Conservation (phyloP, 2,888 invertebrate species). For the Napeogenes inachia region DNA sequence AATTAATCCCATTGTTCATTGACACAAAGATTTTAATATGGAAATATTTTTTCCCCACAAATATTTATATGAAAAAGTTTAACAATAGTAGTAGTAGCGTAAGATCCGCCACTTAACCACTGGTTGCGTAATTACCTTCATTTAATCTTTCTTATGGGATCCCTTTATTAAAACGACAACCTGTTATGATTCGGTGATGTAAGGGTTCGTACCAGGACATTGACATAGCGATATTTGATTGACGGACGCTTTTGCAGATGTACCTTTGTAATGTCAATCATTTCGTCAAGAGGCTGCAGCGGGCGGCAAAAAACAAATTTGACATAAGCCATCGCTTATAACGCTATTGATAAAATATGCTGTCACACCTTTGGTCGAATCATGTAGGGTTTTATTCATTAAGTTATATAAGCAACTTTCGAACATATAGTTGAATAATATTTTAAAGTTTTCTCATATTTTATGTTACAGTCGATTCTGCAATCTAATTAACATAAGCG, state of each 20-base stretch:
- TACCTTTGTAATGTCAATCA: constrained; percentile 48
- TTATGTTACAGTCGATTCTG: constrained; percentile 17
- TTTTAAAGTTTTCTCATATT: not conserved
- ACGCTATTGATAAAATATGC: not conserved
- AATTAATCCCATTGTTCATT: constrained; percentile 1
- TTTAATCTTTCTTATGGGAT: constrained; percentile 19
- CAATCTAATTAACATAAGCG: constrained; percentile 26
- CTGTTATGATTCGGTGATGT: constrained; percentile 27
- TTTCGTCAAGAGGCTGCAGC: constrained; percentile 18
- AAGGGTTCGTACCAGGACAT: constrained; percentile 43
- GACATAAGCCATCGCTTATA: constrained; percentile 18
- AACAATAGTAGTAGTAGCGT: constrained; percentile 13
- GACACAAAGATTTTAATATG: not conserved
- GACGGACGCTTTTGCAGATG: constrained; percentile 35
- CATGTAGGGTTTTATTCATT: constrained; percentile 12
- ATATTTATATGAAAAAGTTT: constrained; percentile 9
- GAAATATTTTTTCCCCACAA: not conserved
- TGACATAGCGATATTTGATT: constrained; percentile 49
- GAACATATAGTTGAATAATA: constrained; percentile 4
- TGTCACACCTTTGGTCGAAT: not conserved
- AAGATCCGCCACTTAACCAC: constrained; percentile 11
- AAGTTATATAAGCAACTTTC: constrained; percentile 21
- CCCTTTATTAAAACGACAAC: constrained; percentile 22
- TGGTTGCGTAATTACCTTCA: constrained; percentile 17
- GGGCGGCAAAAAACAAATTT: constrained; percentile 20